Conservation (phyloP, 64 coral and sea anemone genomes). For the Astreopora myriophthalma region DNA sequence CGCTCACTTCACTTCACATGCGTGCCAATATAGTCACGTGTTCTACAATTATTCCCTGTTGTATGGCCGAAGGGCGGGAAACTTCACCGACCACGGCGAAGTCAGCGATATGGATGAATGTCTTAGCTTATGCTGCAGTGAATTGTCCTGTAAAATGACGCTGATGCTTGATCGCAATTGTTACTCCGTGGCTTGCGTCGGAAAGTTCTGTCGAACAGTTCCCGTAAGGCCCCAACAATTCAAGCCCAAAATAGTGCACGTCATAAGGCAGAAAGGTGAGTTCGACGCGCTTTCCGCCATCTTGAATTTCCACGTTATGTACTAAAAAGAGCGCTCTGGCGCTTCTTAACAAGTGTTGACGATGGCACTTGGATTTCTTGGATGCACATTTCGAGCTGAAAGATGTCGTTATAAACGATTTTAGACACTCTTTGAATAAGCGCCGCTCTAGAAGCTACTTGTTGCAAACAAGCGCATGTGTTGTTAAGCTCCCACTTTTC, state of each 20-base stretch:
- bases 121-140: constrained; percentile 37
- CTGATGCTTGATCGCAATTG: constrained; percentile 51
- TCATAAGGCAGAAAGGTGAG: constrained; percentile 53
- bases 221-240: constrained; percentile 16
- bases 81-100: constrained; percentile 40
- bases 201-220: constrained; percentile 62
- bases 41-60: constrained; percentile 47
- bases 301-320: no score
- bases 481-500: no score
- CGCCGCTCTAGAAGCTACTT: no score
- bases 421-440: no score
- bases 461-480: no score
- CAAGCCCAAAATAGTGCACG: constrained; percentile 49
- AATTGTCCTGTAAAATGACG: constrained; percentile 38
- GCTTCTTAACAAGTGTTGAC: no score
- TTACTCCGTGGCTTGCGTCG: constrained; percentile 41
- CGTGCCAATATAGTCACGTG: constrained; percentile 32
- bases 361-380: no score
- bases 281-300: no score
- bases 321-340: no score
- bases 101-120: constrained; percentile 51
- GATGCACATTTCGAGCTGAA: no score
- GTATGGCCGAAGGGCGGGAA: constrained; percentile 58
- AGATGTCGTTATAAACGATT: no score
- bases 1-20: neutral